Evolutionary conservation across 2,797 vertebrate species (phyloP).

Genomic region (Selene dorsalis): DNA sequence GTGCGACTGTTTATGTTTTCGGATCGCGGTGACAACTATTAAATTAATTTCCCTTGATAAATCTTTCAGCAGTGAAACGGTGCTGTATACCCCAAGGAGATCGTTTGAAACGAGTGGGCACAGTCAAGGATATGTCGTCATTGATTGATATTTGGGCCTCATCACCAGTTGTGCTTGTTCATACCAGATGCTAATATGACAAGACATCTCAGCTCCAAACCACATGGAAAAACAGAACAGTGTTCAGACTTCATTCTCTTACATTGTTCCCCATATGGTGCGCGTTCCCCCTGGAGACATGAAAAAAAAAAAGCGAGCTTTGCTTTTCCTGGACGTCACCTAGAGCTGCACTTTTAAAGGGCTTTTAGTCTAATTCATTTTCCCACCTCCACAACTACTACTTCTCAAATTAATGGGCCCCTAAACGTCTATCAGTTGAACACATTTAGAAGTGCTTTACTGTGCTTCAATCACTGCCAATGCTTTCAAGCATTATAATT

Average conservation of each 20-base stretch:
- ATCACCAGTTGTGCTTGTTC: conserved; percentile 29
- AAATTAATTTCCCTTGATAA: conserved; percentile 18
- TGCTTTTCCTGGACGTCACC: conserved; percentile 65
- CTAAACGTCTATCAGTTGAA: conserved; percentile 76
- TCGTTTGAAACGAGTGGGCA: conserved; percentile 15
- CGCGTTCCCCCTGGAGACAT: conserved; percentile 40
- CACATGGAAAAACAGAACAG: conserved; percentile 22
- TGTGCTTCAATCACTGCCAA: conserved; percentile 78
- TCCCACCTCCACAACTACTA: conserved; percentile 74
- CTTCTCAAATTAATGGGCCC: conserved; percentile 81
- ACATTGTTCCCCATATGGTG: conserved; percentile 9
- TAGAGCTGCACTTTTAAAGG: conserved; percentile 73
- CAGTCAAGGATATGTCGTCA: conserved; percentile 5
- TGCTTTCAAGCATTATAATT: conserved; percentile 77
- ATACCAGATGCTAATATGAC: conserved; percentile 41
- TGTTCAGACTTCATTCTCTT: neutral
- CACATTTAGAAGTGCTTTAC: conserved; percentile 78
- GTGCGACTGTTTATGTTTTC: conserved; percentile 10
- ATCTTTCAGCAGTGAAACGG: conserved; percentile 26
- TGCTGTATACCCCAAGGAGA: conserved; percentile 3
- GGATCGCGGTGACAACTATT: conserved; percentile 3
- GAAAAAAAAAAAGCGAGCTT: conserved; percentile 57
- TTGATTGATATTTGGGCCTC: conserved; percentile 53
- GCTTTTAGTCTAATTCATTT: conserved; percentile 84
- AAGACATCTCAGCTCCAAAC: conserved; percentile 32